phyloP scores from a whole-genome alignment of 2,888 invertebrate species.

The Sycophila texana region DNA sequence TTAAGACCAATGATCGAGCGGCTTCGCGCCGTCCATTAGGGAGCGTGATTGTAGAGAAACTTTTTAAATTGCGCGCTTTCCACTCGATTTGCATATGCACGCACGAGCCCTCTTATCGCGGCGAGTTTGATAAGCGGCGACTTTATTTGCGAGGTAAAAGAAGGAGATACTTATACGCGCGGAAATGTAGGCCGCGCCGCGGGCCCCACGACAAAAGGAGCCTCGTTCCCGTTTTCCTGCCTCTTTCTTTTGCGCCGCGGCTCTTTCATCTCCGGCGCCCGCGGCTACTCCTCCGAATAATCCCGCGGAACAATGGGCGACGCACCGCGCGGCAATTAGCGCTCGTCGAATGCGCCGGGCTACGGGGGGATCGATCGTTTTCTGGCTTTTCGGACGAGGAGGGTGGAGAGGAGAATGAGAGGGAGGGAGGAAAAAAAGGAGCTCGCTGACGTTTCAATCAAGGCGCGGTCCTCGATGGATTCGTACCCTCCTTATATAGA shows the following conservation, averaged over 20 bases:
- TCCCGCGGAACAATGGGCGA: too few relatives aligned
- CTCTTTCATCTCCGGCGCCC: too few relatives aligned
- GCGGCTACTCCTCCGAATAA: too few relatives aligned
- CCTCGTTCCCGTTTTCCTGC: conserved; percentile 1
- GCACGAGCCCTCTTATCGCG: too few relatives aligned
- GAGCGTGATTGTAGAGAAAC: conserved; percentile 42
- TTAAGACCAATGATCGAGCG: conserved; percentile 51
- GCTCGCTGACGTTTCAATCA: conserved; percentile 35
- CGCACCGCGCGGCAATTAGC: too few relatives aligned
- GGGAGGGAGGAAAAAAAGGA: conserved; percentile 3
- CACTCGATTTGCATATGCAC: not conserved
- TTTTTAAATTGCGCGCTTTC: conserved; percentile 16
- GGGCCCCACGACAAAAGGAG: not conserved
- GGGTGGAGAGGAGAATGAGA: not conserved
- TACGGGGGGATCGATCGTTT: conserved; percentile 10
- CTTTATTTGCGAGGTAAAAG: too few relatives aligned
- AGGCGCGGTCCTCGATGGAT: conserved; percentile 14
- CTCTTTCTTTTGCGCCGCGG: too few relatives aligned
- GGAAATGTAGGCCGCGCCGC: not conserved
- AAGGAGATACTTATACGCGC: too few relatives aligned
- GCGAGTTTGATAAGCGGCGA: too few relatives aligned
- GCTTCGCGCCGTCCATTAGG: conserved; percentile 28
- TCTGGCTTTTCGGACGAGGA: conserved; percentile 25
- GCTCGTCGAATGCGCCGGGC: not conserved
- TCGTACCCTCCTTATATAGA: conserved; percentile 30